Conservation (phyloP, 2,113 vertebrate genomes). For the Butastur rufipennis region DNA sequence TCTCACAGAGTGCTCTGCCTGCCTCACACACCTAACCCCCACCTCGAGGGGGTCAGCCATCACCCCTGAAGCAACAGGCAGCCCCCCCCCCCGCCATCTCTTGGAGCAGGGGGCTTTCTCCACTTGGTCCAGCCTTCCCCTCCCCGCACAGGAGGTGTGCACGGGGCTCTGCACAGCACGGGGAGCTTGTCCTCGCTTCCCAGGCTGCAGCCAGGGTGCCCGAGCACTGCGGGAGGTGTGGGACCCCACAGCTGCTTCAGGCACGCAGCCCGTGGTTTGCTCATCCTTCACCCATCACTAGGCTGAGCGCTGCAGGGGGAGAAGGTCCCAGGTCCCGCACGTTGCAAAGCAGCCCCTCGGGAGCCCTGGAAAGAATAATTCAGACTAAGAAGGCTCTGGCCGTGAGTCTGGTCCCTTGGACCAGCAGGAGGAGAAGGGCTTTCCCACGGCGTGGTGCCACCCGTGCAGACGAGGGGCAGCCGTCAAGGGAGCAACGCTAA, state of each 20-base stretch:
- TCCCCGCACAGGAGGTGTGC: neutral
- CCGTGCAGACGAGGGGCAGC: neutral
- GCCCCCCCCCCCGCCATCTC: neutral
- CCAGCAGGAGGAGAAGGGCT: neutral
- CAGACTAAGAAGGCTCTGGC: neutral
- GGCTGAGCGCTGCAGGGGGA: no score
- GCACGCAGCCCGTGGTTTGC: neutral
- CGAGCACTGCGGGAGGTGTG: fast-evolving
- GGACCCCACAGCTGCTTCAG: neutral
- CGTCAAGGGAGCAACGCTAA: neutral
- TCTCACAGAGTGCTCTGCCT: slow-evolving; percentile 37
- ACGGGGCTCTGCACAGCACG: fast-evolving
- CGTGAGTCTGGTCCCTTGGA: neutral
- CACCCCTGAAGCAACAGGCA: neutral
- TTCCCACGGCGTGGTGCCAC: neutral
- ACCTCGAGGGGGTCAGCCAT: neutral
- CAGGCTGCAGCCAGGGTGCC: neutral
- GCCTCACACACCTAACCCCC: slow-evolving; percentile 32
- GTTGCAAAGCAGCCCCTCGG: no score
- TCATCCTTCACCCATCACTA: no score
- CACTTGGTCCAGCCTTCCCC: neutral
- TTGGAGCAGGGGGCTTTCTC: neutral
- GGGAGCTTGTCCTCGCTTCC: neutral
- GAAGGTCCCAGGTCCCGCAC: no score
- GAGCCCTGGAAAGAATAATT: neutral